phyloP scores from a whole-genome alignment of 1,140 invertebrate genomes.

The Drosophila teissieri region DNA sequence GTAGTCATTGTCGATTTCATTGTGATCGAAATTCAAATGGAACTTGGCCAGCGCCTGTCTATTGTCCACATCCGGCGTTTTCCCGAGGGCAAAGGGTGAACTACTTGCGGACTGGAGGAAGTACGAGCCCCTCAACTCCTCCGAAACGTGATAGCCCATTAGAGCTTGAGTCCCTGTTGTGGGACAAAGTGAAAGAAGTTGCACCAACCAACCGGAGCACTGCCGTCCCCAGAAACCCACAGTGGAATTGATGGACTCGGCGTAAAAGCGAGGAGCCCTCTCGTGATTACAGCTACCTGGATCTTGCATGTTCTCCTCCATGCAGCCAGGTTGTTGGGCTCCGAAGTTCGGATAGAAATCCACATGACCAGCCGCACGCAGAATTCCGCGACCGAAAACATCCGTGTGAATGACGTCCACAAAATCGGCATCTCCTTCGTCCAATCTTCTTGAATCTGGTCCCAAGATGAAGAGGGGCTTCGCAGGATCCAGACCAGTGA shows the following conservation, averaged over 20 bases:
- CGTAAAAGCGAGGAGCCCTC: conserved; percentile 88
- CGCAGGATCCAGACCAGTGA: conserved; percentile 88
- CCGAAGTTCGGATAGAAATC: conserved; percentile 89
- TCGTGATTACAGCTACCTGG: conserved; percentile 88
- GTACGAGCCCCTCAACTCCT: conserved; percentile 85
- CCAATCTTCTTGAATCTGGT: conserved; percentile 85
- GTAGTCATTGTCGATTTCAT: conserved; percentile 45
- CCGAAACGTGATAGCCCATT: conserved; percentile 87
- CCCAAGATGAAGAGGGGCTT: conserved; percentile 86
- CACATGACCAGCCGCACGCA: conserved; percentile 85
- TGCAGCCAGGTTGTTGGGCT: conserved; percentile 87
- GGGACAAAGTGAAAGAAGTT: conserved; percentile 87
- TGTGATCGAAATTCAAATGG: conserved; percentile 11
- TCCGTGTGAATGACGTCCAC: conserved; percentile 88
- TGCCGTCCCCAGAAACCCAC: conserved; percentile 90
- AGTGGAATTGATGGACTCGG: conserved; percentile 88
- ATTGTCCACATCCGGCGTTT: conserved; percentile 47
- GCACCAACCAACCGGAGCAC: conserved; percentile 88
- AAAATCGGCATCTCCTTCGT: conserved; percentile 86
- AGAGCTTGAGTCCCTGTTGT: conserved; percentile 84
- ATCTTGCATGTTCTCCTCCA: conserved; percentile 85
- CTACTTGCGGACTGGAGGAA: conserved; percentile 86
- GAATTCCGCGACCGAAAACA: conserved; percentile 86
- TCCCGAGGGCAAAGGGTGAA: conserved; percentile 86
- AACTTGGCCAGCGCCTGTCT: conserved; percentile 53